phyloP scores from a whole-genome alignment of 2,113 vertebrate species.

The Thomomys bottae region DNA sequence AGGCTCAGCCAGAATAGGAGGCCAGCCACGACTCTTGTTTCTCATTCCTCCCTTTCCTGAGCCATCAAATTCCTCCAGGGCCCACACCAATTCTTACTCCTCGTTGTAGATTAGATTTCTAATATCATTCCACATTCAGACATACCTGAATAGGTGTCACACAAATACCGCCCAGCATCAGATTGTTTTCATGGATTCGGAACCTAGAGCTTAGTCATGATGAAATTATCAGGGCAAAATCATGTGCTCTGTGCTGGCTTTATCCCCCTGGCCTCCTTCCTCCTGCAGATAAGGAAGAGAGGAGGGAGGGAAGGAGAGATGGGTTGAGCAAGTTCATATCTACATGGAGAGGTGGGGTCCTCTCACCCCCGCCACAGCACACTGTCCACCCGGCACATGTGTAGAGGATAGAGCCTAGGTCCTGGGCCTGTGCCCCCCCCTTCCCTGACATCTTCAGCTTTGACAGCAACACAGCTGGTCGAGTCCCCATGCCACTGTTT shows the following conservation, averaged over 20 bases:
- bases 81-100: not conserved
- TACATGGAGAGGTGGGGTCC: no score
- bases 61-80: not conserved
- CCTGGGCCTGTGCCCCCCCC: not conserved
- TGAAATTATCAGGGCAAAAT: not conserved
- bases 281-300: not conserved
- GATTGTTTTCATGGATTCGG: not conserved
- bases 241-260: not conserved
- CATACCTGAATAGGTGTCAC: not conserved
- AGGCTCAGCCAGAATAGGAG: not conserved
- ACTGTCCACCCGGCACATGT: no score
- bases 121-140: not conserved
- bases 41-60: not conserved
- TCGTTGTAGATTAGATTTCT: not conserved
- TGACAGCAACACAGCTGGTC: conserved; percentile 76
- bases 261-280: rapidly evolving
- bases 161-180: not conserved
- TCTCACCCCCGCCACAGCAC: no score
- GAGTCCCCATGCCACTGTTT: conserved; percentile 69
- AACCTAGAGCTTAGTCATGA: not conserved
- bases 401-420: conserved; percentile 6
- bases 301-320: not conserved
- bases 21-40: not conserved
- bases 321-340: no score
- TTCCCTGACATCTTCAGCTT: conserved; percentile 45